These are phyloP conservation scores for Xestobium rufovillosum DNA, from an alignment of 2,888 invertebrate genomes.

Conservation along the genomic window DNA sequence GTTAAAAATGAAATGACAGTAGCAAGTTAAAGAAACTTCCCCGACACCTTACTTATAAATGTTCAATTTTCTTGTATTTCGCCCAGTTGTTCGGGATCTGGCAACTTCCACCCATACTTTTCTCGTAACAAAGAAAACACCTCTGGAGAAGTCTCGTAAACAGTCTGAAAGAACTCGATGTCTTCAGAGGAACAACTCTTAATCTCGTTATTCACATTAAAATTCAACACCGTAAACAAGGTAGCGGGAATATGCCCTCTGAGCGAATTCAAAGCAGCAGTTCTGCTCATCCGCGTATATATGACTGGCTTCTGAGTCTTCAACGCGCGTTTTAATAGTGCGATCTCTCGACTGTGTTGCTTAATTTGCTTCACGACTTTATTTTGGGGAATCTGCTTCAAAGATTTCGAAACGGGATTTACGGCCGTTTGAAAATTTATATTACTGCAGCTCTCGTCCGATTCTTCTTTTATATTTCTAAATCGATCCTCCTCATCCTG, in stretches of 20 bases:
- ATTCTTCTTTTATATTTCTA: constrained; percentile 5
- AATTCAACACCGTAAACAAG: constrained; percentile 31
- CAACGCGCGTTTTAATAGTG: constrained; percentile 33
- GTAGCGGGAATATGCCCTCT: constrained; percentile 32
- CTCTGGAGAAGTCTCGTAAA: constrained; percentile 35
- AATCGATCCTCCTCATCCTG: not conserved
- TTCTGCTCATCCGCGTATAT: too few species aligned
- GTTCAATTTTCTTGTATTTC: too few species aligned
- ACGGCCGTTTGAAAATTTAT: constrained; percentile 11
- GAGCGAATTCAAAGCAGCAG: constrained; percentile 28
- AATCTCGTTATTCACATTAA: constrained; percentile 31
- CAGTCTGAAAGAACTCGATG: constrained; percentile 33
- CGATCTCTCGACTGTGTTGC: constrained; percentile 36
- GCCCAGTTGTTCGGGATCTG: too few species aligned
- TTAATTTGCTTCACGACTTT: constrained; percentile 35
- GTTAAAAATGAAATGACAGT: too few species aligned
- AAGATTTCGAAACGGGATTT: constrained; percentile 13
- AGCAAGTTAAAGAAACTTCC: too few species aligned
- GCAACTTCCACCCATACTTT: constrained; percentile 38
- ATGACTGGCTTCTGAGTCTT: constrained; percentile 22
- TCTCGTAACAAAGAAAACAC: constrained; percentile 34
- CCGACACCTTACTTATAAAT: too few species aligned
- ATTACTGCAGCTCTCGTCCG: constrained; percentile 3
- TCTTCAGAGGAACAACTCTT: constrained; percentile 32
- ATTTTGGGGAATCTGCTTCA: constrained; percentile 22